These are phyloP conservation scores for Coelopa frigida DNA, from an alignment of 1,140 invertebrate genomes.

Conservation along the genomic window DNA sequence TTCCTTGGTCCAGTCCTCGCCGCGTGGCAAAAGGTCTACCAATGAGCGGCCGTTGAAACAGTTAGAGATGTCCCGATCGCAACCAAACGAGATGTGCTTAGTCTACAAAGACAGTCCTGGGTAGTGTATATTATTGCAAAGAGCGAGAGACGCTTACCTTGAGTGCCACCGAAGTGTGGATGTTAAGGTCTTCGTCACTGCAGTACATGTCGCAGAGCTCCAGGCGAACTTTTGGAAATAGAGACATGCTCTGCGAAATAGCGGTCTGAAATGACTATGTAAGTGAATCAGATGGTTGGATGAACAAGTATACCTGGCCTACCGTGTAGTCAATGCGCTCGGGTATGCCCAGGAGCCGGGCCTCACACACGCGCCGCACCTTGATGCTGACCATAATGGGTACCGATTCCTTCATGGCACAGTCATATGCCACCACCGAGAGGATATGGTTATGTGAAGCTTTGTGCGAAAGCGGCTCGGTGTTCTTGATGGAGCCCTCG, in stretches of 20 bases:
- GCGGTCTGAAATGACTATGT: constrained; percentile 25
- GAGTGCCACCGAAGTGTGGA: constrained; percentile 31
- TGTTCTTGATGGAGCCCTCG: constrained; percentile 83
- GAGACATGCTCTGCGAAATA: constrained; percentile 43
- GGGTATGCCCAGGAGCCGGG: constrained; percentile 58
- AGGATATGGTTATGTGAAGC: constrained; percentile 91
- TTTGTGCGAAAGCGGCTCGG: constrained; percentile 83
- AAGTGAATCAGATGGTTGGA: too few relatives aligned
- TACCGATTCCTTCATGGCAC: constrained; percentile 81
- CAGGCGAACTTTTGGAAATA: constrained; percentile 80
- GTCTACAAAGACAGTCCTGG: constrained; percentile 21
- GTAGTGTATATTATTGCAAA: too few relatives aligned
- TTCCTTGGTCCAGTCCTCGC: constrained; percentile 77
- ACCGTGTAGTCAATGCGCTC: constrained; percentile 88
- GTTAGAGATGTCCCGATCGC: constrained; percentile 42
- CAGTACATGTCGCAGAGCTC: constrained; percentile 84
- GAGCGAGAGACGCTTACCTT: constrained; percentile 35
- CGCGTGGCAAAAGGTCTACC: constrained; percentile 79
- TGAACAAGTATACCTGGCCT: constrained; percentile 43
- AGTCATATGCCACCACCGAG: constrained; percentile 94
- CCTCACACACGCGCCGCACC: constrained; percentile 51
- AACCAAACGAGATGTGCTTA: constrained; percentile 44
- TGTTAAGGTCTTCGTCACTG: constrained; percentile 47
- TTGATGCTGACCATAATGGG: constrained; percentile 93
- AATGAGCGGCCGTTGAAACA: constrained; percentile 42